Conservation (phyloP, 2,888 invertebrate species). For the Trichopria drosophilae region DNA sequence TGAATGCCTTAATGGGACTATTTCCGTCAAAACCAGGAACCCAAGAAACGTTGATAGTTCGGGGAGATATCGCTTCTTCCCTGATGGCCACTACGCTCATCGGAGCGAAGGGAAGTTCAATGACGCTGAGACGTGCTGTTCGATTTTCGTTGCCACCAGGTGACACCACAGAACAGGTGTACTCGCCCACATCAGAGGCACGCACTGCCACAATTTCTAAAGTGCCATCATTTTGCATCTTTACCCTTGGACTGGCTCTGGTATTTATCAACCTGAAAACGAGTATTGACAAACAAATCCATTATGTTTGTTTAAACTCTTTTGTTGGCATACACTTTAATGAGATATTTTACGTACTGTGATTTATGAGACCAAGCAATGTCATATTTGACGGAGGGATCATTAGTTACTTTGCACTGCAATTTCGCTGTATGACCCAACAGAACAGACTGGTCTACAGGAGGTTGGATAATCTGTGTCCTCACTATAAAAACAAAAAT, state of each 20-base stretch:
- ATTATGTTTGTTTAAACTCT: not conserved
- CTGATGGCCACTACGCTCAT: conserved; percentile 79
- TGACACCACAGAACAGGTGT: conserved; percentile 87
- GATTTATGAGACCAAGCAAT: conserved; percentile 88
- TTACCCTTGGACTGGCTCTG: conserved; percentile 70
- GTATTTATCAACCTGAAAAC: conserved; percentile 66
- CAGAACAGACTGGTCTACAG: conserved; percentile 87
- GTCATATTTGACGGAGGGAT: conserved; percentile 83
- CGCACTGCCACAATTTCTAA: conserved; percentile 85
- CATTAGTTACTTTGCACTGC: conserved; percentile 92
- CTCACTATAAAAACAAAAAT: conserved; percentile 68
- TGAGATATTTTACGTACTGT: conserved; percentile 65
- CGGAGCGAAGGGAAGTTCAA: conserved; percentile 94
- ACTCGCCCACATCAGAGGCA: conserved; percentile 90
- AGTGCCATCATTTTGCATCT: conserved; percentile 79
- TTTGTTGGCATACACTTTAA: conserved; percentile 4
- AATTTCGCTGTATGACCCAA: conserved; percentile 91
- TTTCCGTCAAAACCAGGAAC: conserved; percentile 97
- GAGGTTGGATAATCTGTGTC: conserved; percentile 91
- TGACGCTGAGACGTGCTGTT: conserved; percentile 80
- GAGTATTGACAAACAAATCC: too few relatives aligned
- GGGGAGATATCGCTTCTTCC: conserved; percentile 67
- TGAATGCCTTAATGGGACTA: conserved; percentile 89
- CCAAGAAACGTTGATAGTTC: conserved; percentile 91
- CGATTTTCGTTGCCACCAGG: conserved; percentile 92